Conservation (phyloP, 2,797 vertebrate genomes). For the Arnoldichthys spilopterus region DNA sequence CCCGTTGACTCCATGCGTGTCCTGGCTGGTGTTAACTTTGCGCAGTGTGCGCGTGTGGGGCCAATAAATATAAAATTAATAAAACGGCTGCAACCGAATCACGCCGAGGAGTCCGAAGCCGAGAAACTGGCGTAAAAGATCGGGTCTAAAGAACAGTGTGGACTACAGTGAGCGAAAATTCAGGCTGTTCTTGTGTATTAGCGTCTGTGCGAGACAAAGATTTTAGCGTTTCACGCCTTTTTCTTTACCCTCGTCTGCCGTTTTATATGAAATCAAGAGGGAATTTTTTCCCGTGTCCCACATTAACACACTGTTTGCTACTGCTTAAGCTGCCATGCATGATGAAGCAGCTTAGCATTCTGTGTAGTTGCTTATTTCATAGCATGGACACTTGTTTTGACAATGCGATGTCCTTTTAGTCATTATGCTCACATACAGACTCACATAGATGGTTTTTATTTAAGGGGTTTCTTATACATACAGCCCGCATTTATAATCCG, state of each 20-base stretch:
- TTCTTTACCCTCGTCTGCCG: neutral
- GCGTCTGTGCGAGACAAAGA: no score
- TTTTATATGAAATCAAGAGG: no score
- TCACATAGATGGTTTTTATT: constrained; percentile 26
- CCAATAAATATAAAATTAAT: neutral
- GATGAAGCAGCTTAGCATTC: neutral
- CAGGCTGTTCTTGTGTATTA: neutral
- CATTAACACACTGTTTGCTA: no score
- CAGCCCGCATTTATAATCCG: constrained; percentile 69
- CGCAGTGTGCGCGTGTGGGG: constrained; percentile 63
- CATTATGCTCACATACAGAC: neutral
- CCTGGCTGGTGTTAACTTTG: constrained; percentile 68
- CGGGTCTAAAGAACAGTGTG: neutral
- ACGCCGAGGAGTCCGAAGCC: neutral
- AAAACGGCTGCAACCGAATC: neutral
- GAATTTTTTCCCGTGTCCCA: no score
- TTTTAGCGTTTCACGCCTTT: neutral
- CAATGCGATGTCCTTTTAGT: no score
- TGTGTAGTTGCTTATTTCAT: neutral
- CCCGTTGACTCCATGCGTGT: neutral
- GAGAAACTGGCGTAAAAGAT: neutral
- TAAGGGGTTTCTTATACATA: constrained; percentile 50
- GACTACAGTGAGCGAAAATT: neutral
- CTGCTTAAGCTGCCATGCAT: neutral
- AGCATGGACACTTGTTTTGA: no score